phyloP scores from a whole-genome alignment of 2,797 vertebrate genomes.

The Typhlichthys subterraneus region DNA sequence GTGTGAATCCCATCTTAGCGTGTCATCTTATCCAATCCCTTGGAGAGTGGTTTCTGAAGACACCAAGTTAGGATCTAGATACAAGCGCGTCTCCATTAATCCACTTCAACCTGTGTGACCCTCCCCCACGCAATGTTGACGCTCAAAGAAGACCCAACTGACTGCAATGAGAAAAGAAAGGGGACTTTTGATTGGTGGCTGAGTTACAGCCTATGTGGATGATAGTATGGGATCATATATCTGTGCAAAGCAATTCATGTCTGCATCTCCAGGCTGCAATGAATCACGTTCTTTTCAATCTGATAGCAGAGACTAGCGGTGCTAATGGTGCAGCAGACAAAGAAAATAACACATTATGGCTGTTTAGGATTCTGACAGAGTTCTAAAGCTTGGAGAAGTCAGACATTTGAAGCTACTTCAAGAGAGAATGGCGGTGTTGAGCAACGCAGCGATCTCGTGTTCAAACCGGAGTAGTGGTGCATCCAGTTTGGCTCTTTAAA shows the following conservation, averaged over 20 bases:
- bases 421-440: constrained; percentile 17
- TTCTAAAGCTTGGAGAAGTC: constrained; percentile 2
- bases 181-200: constrained; percentile 6
- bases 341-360: constrained; percentile 14
- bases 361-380: not conserved
- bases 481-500: constrained; percentile 18
- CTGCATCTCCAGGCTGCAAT: constrained; percentile 36
- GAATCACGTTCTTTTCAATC: constrained; percentile 30
- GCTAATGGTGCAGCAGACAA: constrained; percentile 12
- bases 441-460: constrained; percentile 10
- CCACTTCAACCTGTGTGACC: constrained; percentile 51
- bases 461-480: constrained; percentile 22
- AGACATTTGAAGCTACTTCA: constrained; percentile 2
- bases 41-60: constrained; percentile 35
- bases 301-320: constrained; percentile 22
- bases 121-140: constrained; percentile 28
- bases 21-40: constrained; percentile 40
- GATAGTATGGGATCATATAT: constrained; percentile 20
- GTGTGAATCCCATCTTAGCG: constrained; percentile 41
- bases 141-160: constrained; percentile 41
- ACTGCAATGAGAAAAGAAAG: constrained; percentile 6
- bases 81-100: constrained; percentile 23
- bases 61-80: constrained; percentile 21
- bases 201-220: constrained; percentile 7
- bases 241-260: constrained; percentile 45